phyloP scores from a whole-genome alignment of 2,113 vertebrate species.

The Asarcornis scutulata region DNA sequence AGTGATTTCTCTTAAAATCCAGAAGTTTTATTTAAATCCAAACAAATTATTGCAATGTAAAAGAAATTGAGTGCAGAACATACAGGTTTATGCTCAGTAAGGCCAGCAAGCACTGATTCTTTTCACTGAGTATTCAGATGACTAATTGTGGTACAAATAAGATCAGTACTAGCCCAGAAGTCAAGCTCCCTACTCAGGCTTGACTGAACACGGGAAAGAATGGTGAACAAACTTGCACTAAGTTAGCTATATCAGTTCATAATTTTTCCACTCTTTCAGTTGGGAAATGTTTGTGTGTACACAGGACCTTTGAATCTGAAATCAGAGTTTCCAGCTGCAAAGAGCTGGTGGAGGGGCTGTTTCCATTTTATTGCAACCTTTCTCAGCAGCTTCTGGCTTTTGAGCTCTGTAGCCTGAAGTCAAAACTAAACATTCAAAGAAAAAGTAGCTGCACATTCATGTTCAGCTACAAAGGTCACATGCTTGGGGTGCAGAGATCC shows the following conservation, averaged over 20 bases:
- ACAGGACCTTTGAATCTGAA: neutral
- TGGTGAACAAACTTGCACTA: neutral
- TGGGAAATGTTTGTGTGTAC: neutral
- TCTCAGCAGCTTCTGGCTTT: neutral
- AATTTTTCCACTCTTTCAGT: neutral
- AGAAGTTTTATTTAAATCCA: neutral
- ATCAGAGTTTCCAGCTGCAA: neutral
- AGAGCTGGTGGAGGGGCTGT: neutral
- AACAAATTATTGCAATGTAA: neutral
- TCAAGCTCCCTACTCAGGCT: neutral
- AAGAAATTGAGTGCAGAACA: neutral
- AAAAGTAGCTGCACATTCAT: neutral
- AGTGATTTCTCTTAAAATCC: slow-evolving; percentile 13
- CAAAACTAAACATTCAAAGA: slow-evolving; percentile 33
- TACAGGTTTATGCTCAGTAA: neutral
- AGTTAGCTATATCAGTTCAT: neutral
- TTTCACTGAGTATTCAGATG: neutral
- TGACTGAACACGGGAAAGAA: neutral
- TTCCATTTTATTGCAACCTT: neutral
- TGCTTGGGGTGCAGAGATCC: neutral
- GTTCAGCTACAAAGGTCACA: slow-evolving; percentile 19
- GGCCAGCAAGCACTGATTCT: neutral
- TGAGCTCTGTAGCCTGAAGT: slow-evolving; percentile 19
- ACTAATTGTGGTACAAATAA: neutral
- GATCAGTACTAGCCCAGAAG: neutral